Evolutionary conservation across 2,113 vertebrate genomes (phyloP), one percentile per base, ranked within the genome.

Genomic region (Gavia stellata): DNA sequence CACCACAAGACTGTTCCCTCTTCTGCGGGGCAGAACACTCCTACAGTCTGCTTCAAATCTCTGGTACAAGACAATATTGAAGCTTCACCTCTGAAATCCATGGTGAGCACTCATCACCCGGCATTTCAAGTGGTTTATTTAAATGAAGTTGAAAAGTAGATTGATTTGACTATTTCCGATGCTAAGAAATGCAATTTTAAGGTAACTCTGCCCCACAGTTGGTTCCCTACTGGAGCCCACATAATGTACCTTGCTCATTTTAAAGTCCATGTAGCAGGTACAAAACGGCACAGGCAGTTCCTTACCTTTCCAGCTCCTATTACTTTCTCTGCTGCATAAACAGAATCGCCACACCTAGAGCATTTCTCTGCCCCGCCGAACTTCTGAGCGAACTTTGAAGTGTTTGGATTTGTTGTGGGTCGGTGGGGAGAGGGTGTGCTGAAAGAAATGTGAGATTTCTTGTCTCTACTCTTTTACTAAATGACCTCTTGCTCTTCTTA

Each of bases 341-440:
- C 99, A 0, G 99, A 98, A 92, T 99, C 98, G 3, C 98, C 99
- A 82, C 99, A 99, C 63, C 99, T 98, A 2, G 98, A 98, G 50
- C 99, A 99, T 92, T 99, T 99, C 91, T 99, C 99, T 14, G 98
- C 97, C 9, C 99, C 99, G 24, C 99, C 99, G 1, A 98, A 99
- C 97, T 99, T 99, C 98, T 99, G 99, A 81, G 99, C 99, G 0
- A 99, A 99, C 86, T 99, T 99, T 62, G 99, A 99, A 23, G 99
- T 98, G 96, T 99, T 99, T 90, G 98, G 98, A 93, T 98, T 99
- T 96, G 99, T 99, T 56, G 98, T 99, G 42, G 99, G 99, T 75
- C 97, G 98, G 95, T 99, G 99, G 66, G 97, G 98, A 75, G 97
- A 96, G 47, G 97, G 97, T 0, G 93, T 90, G 93, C 99, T 98